Percentiles rank a stretch among this genome's conserved stretches.
Conservation (phyloP, 2,797 vertebrate genomes). For the Agapornis canus region DNA sequence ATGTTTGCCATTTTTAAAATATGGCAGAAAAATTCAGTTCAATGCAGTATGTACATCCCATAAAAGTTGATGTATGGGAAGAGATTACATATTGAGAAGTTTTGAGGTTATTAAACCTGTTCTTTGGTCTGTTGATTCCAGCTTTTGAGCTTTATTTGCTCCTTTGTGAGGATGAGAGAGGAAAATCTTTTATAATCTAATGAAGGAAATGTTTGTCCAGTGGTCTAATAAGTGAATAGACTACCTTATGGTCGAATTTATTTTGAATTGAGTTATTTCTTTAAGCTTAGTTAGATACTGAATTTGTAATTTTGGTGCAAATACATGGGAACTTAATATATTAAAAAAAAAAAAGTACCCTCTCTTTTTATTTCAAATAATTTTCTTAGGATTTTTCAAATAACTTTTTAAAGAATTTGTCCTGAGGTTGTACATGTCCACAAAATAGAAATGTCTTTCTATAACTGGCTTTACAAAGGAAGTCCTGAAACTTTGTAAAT, state of each 20-base stretch:
- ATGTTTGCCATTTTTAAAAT: background rate
- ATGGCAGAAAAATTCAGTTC: background rate
- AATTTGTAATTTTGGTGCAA: background rate
- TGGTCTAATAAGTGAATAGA: background rate
- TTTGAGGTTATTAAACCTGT: background rate
- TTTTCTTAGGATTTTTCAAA: background rate
- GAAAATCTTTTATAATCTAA: background rate
- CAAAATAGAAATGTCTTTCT: background rate
- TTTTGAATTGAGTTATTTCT: background rate
- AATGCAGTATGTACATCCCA: background rate
- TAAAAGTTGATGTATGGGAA: background rate
- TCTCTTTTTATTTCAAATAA: background rate
- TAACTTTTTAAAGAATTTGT: background rate
- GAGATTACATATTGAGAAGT: background rate
- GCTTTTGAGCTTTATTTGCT: background rate
- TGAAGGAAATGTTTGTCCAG: accelerated
- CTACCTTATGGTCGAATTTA: accelerated
- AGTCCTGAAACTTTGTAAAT: background rate
- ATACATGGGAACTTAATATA: accelerated
- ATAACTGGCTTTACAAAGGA: background rate
- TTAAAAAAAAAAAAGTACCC: background rate
- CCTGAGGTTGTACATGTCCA: background rate
- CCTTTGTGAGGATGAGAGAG: background rate
- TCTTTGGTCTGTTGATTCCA: background rate
- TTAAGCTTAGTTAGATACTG: accelerated